These are phyloP conservation scores for Hetaerina americana DNA, from an alignment of 1,140 invertebrate genomes.

Conservation along the genomic window DNA sequence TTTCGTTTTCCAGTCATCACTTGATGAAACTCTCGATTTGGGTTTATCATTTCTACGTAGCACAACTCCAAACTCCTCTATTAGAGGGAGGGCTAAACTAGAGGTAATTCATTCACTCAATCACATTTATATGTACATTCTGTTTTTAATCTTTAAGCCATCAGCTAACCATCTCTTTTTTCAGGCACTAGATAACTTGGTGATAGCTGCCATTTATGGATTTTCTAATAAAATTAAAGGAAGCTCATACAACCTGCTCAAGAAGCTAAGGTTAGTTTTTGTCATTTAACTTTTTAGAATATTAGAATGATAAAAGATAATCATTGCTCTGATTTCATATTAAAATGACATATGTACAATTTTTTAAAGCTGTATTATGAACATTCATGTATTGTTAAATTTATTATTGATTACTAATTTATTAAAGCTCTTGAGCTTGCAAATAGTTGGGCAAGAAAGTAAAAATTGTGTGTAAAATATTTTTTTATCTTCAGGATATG, in stretches of 20 bases:
- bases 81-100: conserved; percentile 12
- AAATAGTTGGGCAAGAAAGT: no score
- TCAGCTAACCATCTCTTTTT: no score
- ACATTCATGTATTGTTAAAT: no score
- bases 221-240: conserved; percentile 40
- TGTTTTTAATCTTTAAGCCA: neutral
- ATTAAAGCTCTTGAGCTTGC: no score
- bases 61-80: conserved; percentile 13
- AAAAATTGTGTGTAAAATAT: no score
- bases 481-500: no score
- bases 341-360: no score
- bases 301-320: neutral
- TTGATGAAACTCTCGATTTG: conserved; percentile 12
- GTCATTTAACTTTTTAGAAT: neutral
- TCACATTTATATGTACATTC: neutral
- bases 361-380: no score
- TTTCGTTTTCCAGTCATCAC: neutral
- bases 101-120: conserved; percentile 6
- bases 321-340: no score
- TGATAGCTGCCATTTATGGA: conserved; percentile 42
- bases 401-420: no score
- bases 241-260: conserved; percentile 32
- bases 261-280: conserved; percentile 34
- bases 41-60: conserved; percentile 12
- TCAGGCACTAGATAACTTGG: conserved; percentile 37